A percentile compares a stretch with the other conserved stretches of the same genome.
Conservation (phyloP, 53 echinoderm and acorn worm genomes). For the Temnopleurus reevesii region DNA sequence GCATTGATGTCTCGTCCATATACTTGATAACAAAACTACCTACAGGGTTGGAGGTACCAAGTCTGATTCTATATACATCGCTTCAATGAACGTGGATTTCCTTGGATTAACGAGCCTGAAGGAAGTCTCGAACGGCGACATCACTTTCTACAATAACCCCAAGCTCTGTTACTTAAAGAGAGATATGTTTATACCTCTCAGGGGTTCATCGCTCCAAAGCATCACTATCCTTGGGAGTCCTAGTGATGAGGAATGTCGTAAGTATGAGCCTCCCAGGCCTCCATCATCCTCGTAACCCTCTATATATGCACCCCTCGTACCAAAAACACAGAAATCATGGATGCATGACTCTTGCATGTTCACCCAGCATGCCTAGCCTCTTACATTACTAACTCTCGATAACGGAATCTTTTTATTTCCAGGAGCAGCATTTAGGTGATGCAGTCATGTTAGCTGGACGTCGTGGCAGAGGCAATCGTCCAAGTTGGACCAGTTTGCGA, state of each 20-base stretch:
- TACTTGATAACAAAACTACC: conserved; percentile 24
- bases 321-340: not conserved
- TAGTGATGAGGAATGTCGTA: conserved; percentile 35
- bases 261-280: conserved; percentile 38
- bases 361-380: conserved; percentile 1
- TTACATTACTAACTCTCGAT: conserved; percentile 16
- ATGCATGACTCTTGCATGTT: conserved; percentile 44
- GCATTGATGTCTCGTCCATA: too few relatives aligned
- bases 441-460: too few relatives aligned
- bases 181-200: conserved; percentile 46
- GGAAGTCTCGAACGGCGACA: conserved; percentile 71
- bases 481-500: not conserved
- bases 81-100: conserved; percentile 42
- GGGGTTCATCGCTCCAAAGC: not conserved
- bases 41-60: conserved; percentile 2
- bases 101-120: conserved; percentile 75
- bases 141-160: conserved; percentile 58
- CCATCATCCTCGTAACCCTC: not conserved
- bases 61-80: conserved; percentile 71
- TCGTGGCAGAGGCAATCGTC: not conserved
- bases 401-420: not conserved
- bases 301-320: conserved; percentile 40
- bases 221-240: conserved; percentile 42
- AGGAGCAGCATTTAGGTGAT: not conserved
- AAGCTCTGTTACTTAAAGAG: conserved; percentile 64